Percentiles rank a stretch among this genome's conserved stretches.
Evolutionary conservation across 2,888 invertebrate genomes (phyloP).

Genomic region (Drosophila picticornis): DNA sequence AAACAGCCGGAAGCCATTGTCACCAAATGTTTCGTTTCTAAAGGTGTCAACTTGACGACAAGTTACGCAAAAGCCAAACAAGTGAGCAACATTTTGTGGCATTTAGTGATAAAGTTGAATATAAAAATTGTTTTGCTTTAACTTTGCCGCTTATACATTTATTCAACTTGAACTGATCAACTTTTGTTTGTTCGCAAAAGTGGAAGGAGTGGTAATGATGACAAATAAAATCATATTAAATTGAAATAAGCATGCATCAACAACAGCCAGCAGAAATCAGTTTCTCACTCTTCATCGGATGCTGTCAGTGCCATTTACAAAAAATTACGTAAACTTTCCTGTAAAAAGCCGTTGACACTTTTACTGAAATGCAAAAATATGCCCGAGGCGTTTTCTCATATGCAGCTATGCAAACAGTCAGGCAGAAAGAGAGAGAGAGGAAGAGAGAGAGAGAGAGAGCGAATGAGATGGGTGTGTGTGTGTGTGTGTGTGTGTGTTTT

Average conservation of each 20-base stretch:
- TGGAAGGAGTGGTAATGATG: not conserved
- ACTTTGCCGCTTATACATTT: constrained; percentile 6
- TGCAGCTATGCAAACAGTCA: constrained; percentile 26
- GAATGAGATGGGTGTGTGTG: not conserved
- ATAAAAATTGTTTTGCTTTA: not conserved
- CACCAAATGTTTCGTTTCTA: not conserved
- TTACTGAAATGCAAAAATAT: constrained; percentile 51
- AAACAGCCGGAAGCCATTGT: not conserved
- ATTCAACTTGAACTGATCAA: constrained; percentile 11
- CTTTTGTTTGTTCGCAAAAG: constrained; percentile 24
- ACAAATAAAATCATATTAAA: constrained; percentile 31
- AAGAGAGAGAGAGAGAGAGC: constrained; percentile 5
- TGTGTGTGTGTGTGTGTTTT: constrained; percentile 1
- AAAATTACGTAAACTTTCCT: constrained; percentile 56
- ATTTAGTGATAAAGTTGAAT: constrained; percentile 26
- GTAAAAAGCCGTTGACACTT: constrained; percentile 59
- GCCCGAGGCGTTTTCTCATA: constrained; percentile 44
- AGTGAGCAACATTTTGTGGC: constrained; percentile 18
- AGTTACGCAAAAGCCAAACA: constrained; percentile 21
- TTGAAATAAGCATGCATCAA: constrained; percentile 26
- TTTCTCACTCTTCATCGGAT: constrained; percentile 4
- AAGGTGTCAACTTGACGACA: constrained; percentile 30
- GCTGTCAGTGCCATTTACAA: constrained; percentile 60
- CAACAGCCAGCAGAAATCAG: constrained; percentile 5
- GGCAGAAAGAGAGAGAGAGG: constrained; percentile 4